A percentile compares a stretch with the other conserved stretches of the same genome.
Evolutionary conservation across 2,888 invertebrate species (phyloP).

Genomic region (Andrena bicolor): DNA sequence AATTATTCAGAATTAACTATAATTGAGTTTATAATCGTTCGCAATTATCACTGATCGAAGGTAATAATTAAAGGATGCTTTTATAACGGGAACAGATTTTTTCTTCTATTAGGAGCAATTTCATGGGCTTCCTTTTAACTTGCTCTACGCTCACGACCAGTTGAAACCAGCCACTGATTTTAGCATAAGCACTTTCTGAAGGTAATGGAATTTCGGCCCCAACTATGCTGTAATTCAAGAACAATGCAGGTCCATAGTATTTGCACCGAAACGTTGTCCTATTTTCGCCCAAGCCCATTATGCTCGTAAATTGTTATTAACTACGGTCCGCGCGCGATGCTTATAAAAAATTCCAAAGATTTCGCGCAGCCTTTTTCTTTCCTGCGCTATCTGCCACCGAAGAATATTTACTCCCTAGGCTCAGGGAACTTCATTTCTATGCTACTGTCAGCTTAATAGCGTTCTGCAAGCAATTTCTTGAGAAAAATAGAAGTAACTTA

Average conservation of each 20-base stretch:
- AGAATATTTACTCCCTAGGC: not conserved
- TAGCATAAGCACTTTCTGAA: not conserved
- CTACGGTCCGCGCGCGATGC: not conserved
- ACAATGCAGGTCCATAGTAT: slow-evolving; percentile 25
- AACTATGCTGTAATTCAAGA: slow-evolving; percentile 35
- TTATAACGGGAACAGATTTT: no score
- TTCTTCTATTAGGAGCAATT: no score
- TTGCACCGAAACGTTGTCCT: slow-evolving; percentile 1
- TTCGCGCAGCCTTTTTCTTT: not conserved
- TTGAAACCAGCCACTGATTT: not conserved
- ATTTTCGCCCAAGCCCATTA: slow-evolving; percentile 4
- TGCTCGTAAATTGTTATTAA: slow-evolving; percentile 33
- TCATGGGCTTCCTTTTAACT: not conserved
- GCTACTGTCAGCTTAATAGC: no score
- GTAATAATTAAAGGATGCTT: no score
- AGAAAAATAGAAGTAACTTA: no score
- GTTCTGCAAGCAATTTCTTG: no score
- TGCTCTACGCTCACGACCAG: not conserved
- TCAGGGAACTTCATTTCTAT: not conserved
- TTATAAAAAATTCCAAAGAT: slow-evolving; percentile 30
- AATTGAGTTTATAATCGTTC: no score
- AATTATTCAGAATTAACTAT: no score
- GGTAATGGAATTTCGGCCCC: slow-evolving; percentile 25
- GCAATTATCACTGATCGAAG: no score
- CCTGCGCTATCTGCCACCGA: no score